Evolutionary conservation across 2,113 vertebrate species (phyloP).

Genomic region (Epinephelus moara): DNA sequence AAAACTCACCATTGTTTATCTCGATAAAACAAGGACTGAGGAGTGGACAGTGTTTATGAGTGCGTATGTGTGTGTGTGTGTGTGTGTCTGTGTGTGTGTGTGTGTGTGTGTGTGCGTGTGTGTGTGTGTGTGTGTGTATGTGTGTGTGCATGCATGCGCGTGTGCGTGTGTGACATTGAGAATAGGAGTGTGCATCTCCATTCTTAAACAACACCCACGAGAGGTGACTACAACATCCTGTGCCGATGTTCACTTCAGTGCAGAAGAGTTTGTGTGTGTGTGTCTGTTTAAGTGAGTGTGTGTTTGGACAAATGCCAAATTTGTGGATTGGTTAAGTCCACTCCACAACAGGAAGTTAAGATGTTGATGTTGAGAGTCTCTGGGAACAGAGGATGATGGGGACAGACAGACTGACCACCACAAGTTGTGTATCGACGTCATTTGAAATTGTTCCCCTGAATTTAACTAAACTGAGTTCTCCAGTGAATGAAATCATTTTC

Average conservation of each 20-base stretch:
- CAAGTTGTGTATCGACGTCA: slow-evolving; percentile 27
- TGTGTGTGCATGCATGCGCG: slow-evolving; percentile 1
- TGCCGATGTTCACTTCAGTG: slow-evolving; percentile 34
- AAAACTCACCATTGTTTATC: slow-evolving; percentile 31
- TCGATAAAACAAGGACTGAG: slow-evolving; percentile 9
- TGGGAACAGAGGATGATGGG: slow-evolving; percentile 40
- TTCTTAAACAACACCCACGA: slow-evolving; percentile 34
- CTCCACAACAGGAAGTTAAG: slow-evolving; percentile 75
- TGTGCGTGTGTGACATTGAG: slow-evolving; percentile 7
- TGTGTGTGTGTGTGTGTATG: slow-evolving; percentile 1
- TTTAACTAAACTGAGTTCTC: not conserved
- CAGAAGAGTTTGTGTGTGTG: slow-evolving; percentile 21
- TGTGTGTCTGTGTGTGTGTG: not conserved
- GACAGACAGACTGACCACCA: not conserved
- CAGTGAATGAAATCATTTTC: not conserved
- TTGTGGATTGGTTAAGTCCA: slow-evolving; percentile 35
- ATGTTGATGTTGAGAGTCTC: slow-evolving; percentile 69
- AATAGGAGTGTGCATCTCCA: slow-evolving; percentile 32
- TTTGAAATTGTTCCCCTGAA: not conserved
- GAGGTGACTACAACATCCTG: slow-evolving; percentile 18
- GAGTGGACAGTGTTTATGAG: not conserved
- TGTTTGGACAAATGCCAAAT: slow-evolving; percentile 49
- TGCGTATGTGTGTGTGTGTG: slow-evolving; percentile 5
- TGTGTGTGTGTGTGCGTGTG: slow-evolving; percentile 11
- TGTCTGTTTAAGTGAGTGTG: slow-evolving; percentile 37